These are phyloP conservation scores for Emydura subglobosa DNA, from an alignment of 2,113 vertebrate species.

Conservation along the genomic window DNA sequence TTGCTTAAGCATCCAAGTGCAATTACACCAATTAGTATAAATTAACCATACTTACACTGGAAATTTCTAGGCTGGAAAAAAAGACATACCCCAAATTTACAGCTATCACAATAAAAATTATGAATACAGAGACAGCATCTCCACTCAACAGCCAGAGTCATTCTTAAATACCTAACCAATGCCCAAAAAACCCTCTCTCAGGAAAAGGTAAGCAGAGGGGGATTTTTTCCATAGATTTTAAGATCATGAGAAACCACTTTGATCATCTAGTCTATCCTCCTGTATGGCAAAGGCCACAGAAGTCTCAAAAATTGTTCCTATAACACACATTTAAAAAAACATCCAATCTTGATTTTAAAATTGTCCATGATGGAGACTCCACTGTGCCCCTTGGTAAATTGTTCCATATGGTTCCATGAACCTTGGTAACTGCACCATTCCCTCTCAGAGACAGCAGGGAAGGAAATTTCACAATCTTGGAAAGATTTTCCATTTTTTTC, in stretches of 20 bases:
- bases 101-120: background rate
- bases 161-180: background rate
- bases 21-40: background rate
- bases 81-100: background rate
- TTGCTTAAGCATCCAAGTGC: background rate
- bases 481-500: background rate
- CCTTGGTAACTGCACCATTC: background rate
- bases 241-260: no score
- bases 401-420: background rate
- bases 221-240: background rate
- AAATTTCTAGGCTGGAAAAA: background rate
- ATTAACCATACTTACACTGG: background rate
- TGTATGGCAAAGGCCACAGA: background rate
- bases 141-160: background rate
- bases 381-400: background rate
- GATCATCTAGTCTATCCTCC: no score
- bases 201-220: background rate
- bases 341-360: background rate
- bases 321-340: background rate
- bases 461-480: background rate
- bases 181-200: background rate
- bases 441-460: background rate
- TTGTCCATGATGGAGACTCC: background rate
- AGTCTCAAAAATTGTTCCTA: background rate
- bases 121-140: background rate